These are phyloP conservation scores for Nesometra sesokonis DNA, from an alignment of 35 echinoderm and acorn worm species.

Conservation along the genomic window DNA sequence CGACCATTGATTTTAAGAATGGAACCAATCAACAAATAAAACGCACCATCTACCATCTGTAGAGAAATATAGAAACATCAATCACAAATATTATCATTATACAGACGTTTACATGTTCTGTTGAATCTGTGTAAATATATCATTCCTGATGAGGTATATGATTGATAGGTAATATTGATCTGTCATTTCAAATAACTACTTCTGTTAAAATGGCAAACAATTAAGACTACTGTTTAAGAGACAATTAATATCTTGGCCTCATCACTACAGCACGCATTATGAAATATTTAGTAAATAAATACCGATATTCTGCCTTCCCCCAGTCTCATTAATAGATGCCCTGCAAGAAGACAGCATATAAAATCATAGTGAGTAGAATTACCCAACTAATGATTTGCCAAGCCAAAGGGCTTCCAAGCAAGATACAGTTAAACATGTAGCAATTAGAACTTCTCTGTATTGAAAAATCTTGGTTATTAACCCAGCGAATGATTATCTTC, in stretches of 20 bases:
- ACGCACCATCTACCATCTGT: no score
- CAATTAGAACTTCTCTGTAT: background rate
- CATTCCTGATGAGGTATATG: background rate
- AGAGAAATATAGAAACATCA: background rate
- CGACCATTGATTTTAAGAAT: no score
- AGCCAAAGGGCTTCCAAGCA: background rate
- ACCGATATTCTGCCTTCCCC: background rate
- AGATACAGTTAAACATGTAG: background rate
- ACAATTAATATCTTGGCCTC: background rate
- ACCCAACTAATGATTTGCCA: background rate
- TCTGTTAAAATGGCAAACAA: background rate
- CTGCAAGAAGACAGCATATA: background rate
- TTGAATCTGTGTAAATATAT: background rate
- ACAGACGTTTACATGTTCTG: background rate
- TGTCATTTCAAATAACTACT: background rate
- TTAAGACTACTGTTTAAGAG: background rate
- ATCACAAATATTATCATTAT: background rate
- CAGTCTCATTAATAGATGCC: background rate
- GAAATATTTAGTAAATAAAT: background rate
- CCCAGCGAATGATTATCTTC: background rate
- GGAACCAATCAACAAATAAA: no score
- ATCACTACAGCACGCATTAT: background rate
- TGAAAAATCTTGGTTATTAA: background rate
- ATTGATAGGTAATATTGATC: background rate
- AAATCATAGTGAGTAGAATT: background rate